Percentiles rank a stretch among this genome's conserved stretches.
These are phyloP conservation scores for Chelonia mydas DNA, from an alignment of 2,797 vertebrate species.

Conservation along the genomic window DNA sequence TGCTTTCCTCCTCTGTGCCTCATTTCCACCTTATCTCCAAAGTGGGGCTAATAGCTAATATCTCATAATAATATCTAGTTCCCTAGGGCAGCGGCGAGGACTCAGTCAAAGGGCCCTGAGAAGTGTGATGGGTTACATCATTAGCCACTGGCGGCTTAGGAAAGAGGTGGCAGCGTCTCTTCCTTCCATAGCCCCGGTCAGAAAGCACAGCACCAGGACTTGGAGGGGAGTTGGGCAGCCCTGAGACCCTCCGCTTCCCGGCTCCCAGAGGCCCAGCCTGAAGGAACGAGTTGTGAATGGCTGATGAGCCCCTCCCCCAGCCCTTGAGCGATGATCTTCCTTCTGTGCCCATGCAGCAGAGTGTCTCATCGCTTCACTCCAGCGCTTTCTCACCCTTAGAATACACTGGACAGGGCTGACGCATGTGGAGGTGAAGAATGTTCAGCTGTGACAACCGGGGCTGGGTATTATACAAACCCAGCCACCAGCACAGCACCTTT, in stretches of 20 bases:
- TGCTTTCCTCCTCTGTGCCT: not conserved
- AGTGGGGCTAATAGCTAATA: not conserved
- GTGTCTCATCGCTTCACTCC: not conserved
- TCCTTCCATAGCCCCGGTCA: not conserved
- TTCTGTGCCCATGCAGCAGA: not conserved
- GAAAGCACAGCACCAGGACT: not conserved
- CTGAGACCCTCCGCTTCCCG: not conserved
- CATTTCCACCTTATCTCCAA: not conserved
- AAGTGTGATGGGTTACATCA: not conserved
- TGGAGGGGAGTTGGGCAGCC: not conserved
- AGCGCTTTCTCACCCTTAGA: slow-evolving; percentile 37
- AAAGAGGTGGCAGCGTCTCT: not conserved
- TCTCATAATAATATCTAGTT: not conserved
- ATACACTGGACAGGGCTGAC: slow-evolving; percentile 56
- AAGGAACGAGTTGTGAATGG: not conserved
- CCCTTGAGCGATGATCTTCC: not conserved
- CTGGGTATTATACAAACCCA: slow-evolving; percentile 56
- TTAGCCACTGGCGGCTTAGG: not conserved
- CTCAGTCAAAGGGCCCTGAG: not conserved
- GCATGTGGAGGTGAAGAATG: slow-evolving; percentile 56
- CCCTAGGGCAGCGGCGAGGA: not conserved
- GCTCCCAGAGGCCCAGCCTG: not conserved
- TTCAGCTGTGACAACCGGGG: slow-evolving; percentile 57
- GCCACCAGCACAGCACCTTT: slow-evolving; percentile 64
- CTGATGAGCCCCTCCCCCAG: not conserved